Base-by-base conservation (phyloP, 2,888 invertebrate species). In the Archips crataeganus region DNA sequence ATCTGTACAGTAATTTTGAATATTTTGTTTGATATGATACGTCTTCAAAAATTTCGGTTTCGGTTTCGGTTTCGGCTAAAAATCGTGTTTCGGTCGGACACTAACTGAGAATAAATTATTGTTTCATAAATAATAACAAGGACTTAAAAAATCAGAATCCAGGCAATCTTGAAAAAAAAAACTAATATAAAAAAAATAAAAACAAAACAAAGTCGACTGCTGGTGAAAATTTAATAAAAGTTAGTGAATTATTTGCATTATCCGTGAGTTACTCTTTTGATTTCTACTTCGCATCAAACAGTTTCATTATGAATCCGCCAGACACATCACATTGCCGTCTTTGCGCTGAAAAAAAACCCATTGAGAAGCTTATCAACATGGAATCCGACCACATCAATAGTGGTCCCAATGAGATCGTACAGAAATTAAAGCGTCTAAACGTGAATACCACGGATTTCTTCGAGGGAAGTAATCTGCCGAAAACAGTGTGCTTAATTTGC, bases 401-500 rank as follows among this genome's bases (percentile, higher is more conserved):
- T 2, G 65, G 23, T 23, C 8, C 23, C 23, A 23, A 51, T n/a
- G 85, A 87, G 64, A 80, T 89, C 3, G 70, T 80, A 3, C 80
- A 78, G 3, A 90, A 90, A 79, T 76, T 92, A 13, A 74, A 68
- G 3, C 82, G 85, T 49, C 75, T 91, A 0, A 90, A 90, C 66
- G 81, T 85, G 9, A 75, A 75, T 8, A 80, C 83, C n/a, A 82
- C 87, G 9, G 49, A 70, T 51, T 13, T 75, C 72, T 85, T 89
- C 47, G 79, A 71, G 45, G 81, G 82, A 32, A 79, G 80, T 62
- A 71, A 73, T 49, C 77, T 90, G 5, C 88, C 91, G 6, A 86
- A 82, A 80, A 85, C 85, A 3, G 85, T 90, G 9, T 92, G 92
- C 82, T 82, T 86, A 23, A 75, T 81, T 2, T 92, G 92, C 82